Conservation (phyloP, 2,113 vertebrate species). For the Rhea americana region DNA sequence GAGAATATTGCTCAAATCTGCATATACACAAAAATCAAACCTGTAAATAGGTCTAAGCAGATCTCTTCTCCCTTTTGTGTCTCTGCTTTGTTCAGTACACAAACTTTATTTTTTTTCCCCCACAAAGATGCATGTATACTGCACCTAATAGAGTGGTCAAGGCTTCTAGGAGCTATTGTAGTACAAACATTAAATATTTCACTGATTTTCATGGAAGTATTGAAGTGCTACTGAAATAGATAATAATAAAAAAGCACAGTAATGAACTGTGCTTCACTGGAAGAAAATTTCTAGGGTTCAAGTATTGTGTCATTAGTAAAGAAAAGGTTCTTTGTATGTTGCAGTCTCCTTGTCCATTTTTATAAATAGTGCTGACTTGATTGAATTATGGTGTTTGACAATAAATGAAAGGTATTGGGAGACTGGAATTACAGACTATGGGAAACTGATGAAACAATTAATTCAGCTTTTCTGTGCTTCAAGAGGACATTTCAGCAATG, state of each 20-base stretch:
- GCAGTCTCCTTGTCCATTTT: not conserved
- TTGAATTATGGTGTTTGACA: not conserved
- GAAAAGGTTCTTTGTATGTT: not conserved
- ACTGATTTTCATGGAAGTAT: not conserved
- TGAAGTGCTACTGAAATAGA: not conserved
- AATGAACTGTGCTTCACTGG: not conserved
- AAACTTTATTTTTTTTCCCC: not conserved
- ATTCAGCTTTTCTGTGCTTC: not conserved
- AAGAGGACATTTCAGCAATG: not conserved
- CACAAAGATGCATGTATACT: not conserved
- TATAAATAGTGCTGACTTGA: not conserved
- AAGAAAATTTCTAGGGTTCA: not conserved
- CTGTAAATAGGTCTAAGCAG: not conserved
- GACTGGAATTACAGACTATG: not conserved
- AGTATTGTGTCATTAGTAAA: constrained; percentile 12
- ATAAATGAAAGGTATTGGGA: not conserved
- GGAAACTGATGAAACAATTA: not conserved
- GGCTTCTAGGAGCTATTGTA: not conserved
- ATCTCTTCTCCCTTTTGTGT: not conserved
- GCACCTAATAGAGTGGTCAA: not conserved
- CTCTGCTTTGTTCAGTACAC: not conserved
- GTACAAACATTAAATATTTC: not conserved
- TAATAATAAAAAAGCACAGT: not conserved
- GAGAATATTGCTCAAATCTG: not conserved
- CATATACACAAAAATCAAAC: not conserved